Evolutionary conservation across 1,140 invertebrate species (phyloP), one percentile per base, ranked within the genome.

Genomic region (Caenorhabditis brenneri): DNA sequence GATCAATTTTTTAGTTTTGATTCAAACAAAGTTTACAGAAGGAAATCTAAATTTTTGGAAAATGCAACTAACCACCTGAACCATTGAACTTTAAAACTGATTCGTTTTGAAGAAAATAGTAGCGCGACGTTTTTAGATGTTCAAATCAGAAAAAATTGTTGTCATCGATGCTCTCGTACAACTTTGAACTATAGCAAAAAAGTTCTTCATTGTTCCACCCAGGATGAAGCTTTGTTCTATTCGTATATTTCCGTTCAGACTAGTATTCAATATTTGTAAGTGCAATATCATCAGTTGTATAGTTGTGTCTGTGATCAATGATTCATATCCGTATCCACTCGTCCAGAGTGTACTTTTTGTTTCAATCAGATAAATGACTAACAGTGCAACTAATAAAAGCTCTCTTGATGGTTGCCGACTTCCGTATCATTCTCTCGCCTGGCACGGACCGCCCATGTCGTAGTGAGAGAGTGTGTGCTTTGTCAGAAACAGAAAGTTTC

Each of bases 401-500:
- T n/a, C 19, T 24, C 46, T 39, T 39, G 65, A 27, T 27, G 33
- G 12, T 58, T 27, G 22, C 36, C n/a, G 65, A 74, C 36, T 42
- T 74, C 65, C 65, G 65, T 74, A 74, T 74, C 65, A 46, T 46
- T 22, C 19, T 5, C 22, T 29, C 27, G 65, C 16, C 65, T 74
- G 65, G 65, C 36, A 74, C 65, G 33, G 65, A 3, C 36, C 65
- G 36, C 33, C 53, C 24, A 10, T 58, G 22, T 3, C 49, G 22
- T 12, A 5, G 39, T 42, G 0, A n/a, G 48, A 51, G 24, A 65
- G 31, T 16, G 31, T n/a, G 22, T 65, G 10, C 16, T 12, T 27
- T 65, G 31, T 65, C 58, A 65, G 58, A 65, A 65, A 65, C 19
- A 55, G 53, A 36, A 36, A 19, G 31, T 74, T 42, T 46, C 65